phyloP scores from a whole-genome alignment of 2,797 vertebrate genomes.

The Clarias platycephalus region DNA sequence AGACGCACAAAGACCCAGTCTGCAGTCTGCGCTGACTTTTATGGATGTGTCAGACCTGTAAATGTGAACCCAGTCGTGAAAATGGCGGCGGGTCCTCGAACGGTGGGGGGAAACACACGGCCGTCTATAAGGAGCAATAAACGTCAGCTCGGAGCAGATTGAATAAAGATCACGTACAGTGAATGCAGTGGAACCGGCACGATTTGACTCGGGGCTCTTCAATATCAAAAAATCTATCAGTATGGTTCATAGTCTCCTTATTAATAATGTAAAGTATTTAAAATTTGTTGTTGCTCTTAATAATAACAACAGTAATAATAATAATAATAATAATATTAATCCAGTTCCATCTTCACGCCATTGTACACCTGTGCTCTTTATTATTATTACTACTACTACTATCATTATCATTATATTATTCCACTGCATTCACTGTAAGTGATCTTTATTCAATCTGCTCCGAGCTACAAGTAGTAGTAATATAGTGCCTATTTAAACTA shows the following conservation, averaged over 20 bases:
- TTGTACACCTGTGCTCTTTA: too few relatives aligned
- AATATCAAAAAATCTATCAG: neutral
- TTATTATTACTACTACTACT: too few relatives aligned
- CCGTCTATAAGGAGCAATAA: constrained; percentile 39
- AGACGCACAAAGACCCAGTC: constrained; percentile 40
- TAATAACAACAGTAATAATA: neutral
- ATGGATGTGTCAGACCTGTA: constrained; percentile 40
- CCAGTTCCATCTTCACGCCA: too few relatives aligned
- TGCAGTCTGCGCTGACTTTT: constrained; percentile 37
- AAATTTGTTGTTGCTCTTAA: too few relatives aligned
- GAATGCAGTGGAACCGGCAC: constrained; percentile 15
- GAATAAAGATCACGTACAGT: constrained; percentile 32
- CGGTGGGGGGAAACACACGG: constrained; percentile 14
- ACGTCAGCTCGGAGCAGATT: constrained; percentile 19
- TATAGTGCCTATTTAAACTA: neutral
- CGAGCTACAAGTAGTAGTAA: too few relatives aligned
- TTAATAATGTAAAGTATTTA: too few relatives aligned
- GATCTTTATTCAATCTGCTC: too few relatives aligned
- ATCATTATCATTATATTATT: too few relatives aligned
- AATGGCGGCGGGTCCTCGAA: constrained; percentile 20
- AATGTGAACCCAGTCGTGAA: constrained; percentile 42
- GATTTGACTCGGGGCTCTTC: constrained; percentile 5
- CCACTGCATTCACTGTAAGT: too few relatives aligned
- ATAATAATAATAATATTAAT: neutral
- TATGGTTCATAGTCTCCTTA: neutral